Conservation (phyloP, 2,888 invertebrate species). For the Epinotia ramella region DNA sequence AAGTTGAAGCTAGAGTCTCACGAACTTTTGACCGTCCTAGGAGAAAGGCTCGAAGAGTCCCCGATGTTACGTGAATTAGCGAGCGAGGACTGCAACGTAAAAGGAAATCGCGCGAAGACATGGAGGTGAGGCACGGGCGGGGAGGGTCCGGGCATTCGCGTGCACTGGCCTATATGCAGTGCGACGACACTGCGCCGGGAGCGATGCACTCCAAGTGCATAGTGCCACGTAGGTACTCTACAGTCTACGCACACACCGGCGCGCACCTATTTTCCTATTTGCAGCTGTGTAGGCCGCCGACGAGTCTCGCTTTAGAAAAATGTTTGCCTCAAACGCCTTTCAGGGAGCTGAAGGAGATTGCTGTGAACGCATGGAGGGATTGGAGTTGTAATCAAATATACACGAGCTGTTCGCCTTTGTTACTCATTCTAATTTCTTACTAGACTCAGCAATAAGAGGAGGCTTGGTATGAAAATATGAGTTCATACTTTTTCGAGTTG, state of each 20-base stretch:
- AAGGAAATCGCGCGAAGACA: conserved; percentile 80
- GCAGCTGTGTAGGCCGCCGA: conserved; percentile 70
- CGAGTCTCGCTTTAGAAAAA: conserved; percentile 70
- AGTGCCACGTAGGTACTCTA: conserved; percentile 77
- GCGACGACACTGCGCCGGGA: conserved; percentile 84
- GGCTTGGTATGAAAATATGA: not conserved
- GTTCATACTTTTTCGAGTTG: not conserved
- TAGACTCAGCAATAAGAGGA: not conserved
- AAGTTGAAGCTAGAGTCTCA: conserved; percentile 16
- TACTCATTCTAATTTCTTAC: too few relatives aligned
- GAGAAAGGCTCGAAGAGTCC: conserved; percentile 76
- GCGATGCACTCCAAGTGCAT: conserved; percentile 83
- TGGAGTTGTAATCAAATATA: conserved; percentile 31
- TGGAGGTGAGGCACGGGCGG: conserved; percentile 53
- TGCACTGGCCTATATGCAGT: conserved; percentile 86
- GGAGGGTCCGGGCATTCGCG: conserved; percentile 78
- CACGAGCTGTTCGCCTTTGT: not conserved
- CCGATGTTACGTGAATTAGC: conserved; percentile 74
- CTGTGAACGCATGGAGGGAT: conserved; percentile 40
- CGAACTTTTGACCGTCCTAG: conserved; percentile 46
- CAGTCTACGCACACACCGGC: conserved; percentile 78
- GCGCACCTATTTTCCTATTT: conserved; percentile 75
- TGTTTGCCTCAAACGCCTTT: conserved; percentile 74
- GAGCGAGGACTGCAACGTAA: conserved; percentile 73
- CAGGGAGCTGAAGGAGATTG: conserved; percentile 69